Percentiles rank a stretch among this genome's conserved stretches.
Evolutionary conservation across 2,797 vertebrate genomes (phyloP).

Genomic region (Peromyscus attwateri): DNA sequence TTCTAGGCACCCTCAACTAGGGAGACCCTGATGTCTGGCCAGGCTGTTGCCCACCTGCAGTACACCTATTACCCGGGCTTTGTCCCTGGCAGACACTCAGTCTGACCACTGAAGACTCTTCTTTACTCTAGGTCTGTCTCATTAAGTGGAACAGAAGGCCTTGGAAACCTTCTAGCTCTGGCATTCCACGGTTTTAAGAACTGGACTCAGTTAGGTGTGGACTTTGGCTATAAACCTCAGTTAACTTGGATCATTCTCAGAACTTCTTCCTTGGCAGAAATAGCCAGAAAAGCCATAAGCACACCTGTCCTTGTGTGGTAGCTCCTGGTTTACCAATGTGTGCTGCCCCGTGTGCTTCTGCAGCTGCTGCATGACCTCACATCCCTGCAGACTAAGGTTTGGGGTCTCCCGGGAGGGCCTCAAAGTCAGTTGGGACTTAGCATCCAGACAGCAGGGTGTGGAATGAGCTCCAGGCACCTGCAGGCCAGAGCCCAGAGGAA

Average conservation of each 20-base stretch:
- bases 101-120: neutral
- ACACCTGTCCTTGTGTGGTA: rapidly evolving
- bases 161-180: neutral
- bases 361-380: neutral
- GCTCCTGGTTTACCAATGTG: neutral
- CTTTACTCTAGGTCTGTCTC: neutral
- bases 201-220: neutral
- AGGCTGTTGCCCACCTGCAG: neutral
- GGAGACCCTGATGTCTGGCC: neutral
- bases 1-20: neutral
- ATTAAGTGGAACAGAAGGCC: neutral
- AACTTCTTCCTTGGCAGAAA: neutral
- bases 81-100: neutral
- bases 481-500: neutral
- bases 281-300: neutral
- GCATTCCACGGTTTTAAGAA: neutral
- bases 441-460: neutral
- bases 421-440: neutral
- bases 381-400: neutral
- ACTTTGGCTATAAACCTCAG: neutral
- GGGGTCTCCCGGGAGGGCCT: neutral
- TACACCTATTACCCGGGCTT: neutral
- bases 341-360: neutral
- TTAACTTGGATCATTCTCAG: neutral
- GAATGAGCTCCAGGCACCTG: neutral